A percentile compares a stretch with the other conserved stretches of the same genome.
These are phyloP conservation scores for Planococcus citri DNA, from an alignment of 1,140 invertebrate genomes.

Conservation along the genomic window DNA sequence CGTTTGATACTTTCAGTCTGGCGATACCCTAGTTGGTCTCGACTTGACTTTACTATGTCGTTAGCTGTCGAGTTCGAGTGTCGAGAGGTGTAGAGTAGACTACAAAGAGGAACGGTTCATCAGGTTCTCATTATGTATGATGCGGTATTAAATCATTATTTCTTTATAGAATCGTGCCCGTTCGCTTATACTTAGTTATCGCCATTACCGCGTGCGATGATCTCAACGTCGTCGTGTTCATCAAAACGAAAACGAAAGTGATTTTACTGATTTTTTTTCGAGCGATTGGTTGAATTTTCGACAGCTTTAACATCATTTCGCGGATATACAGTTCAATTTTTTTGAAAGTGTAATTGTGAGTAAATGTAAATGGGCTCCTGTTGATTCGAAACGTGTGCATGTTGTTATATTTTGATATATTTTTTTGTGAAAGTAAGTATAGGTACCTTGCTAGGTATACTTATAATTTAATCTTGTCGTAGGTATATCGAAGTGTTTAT, in stretches of 20 bases:
- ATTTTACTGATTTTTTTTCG: no score
- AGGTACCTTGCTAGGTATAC: no score
- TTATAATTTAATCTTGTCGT: no score
- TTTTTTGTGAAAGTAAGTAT: no score
- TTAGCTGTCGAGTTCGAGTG: neutral
- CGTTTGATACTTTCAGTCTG: no score
- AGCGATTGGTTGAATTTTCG: neutral
- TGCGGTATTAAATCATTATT: neutral
- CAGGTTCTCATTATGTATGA: conserved; percentile 3
- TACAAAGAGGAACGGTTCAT: conserved; percentile 1
- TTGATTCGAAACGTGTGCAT: no score
- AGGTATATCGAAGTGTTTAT: no score
- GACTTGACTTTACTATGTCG: neutral
- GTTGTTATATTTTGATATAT: no score
- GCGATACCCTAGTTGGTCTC: neutral
- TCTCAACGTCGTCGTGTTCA: neutral
- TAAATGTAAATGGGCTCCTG: neutral
- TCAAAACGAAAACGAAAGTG: neutral
- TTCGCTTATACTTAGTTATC: neutral
- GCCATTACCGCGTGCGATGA: neutral
- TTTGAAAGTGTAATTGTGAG: neutral
- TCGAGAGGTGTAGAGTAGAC: neutral
- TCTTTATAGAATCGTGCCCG: neutral
- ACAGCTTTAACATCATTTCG: no score
- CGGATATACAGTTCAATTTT: no score